These are phyloP conservation scores for Enteromius viviparus DNA, from an alignment of 2,797 vertebrate genomes.

Conservation along the genomic window DNA sequence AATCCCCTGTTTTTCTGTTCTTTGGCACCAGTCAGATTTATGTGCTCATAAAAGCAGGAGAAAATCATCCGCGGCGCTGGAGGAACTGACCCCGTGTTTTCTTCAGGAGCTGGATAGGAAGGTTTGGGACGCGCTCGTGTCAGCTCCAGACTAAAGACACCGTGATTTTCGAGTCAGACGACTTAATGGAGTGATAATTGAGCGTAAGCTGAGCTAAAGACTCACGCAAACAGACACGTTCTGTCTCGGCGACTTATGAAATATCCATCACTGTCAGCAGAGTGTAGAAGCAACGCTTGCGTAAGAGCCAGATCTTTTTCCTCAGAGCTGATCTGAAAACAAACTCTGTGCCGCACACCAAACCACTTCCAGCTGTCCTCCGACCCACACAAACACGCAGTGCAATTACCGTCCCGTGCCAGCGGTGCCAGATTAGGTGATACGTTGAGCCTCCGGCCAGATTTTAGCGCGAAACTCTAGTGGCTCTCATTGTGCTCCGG, in stretches of 20 bases:
- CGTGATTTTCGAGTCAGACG: background rate
- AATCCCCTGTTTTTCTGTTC: slow-evolving; percentile 74
- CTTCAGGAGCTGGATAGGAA: slow-evolving; percentile 1
- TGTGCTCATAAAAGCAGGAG: slow-evolving; percentile 75
- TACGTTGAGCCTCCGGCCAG: slow-evolving; percentile 74
- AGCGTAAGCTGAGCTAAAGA: slow-evolving; percentile 16
- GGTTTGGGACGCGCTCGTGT: background rate
- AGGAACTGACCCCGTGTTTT: slow-evolving; percentile 15
- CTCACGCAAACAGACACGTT: slow-evolving; percentile 25
- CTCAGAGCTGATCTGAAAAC: slow-evolving; percentile 72
- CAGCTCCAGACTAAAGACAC: background rate
- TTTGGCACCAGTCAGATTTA: slow-evolving; percentile 81
- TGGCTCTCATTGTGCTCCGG: slow-evolving; percentile 72
- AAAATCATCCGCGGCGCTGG: slow-evolving; percentile 69
- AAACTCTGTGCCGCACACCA: slow-evolving; percentile 73
- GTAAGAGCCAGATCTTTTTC: slow-evolving; percentile 67
- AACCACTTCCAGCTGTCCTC: slow-evolving; percentile 82
- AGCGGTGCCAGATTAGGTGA: slow-evolving; percentile 74
- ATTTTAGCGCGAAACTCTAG: slow-evolving; percentile 76
- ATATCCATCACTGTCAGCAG: slow-evolving; percentile 55
- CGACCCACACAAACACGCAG: slow-evolving; percentile 51
- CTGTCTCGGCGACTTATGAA: slow-evolving; percentile 52
- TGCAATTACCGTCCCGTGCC: slow-evolving; percentile 72
- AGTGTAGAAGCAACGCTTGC: slow-evolving; percentile 63
- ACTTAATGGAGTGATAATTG: slow-evolving; percentile 35